Percentiles rank a stretch among this genome's conserved stretches.
Conservation (phyloP, 2,888 invertebrate genomes). For the Hoplodrina ambigua region DNA sequence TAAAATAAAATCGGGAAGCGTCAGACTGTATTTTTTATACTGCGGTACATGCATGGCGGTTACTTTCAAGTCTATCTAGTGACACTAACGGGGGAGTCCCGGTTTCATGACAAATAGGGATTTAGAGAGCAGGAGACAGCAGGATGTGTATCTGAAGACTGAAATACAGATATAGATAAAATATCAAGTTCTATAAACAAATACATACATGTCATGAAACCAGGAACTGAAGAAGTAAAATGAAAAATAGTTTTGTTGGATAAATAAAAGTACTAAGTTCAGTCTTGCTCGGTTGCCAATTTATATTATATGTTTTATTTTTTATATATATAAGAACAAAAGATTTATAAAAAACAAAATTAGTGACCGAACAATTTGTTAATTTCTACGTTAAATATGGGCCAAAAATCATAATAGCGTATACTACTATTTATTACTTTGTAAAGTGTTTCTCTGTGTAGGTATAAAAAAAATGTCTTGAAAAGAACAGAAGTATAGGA, state of each 20-base stretch:
- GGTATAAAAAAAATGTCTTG: constrained; percentile 82
- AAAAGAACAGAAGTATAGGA: constrained; percentile 86
- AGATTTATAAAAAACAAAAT: constrained; percentile 67
- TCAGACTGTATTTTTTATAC: constrained; percentile 80
- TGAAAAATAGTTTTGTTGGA: constrained; percentile 74
- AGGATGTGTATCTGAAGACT: constrained; percentile 55
- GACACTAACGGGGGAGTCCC: constrained; percentile 71
- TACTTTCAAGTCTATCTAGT: constrained; percentile 74
- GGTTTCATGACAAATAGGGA: constrained; percentile 81
- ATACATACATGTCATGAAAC: constrained; percentile 83
- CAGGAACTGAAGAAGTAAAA: constrained; percentile 76
- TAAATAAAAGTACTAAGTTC: constrained; percentile 78
- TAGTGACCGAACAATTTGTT: constrained; percentile 82
- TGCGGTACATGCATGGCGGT: constrained; percentile 83
- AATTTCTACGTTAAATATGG: constrained; percentile 84
- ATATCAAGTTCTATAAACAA: constrained; percentile 48
- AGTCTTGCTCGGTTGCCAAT: constrained; percentile 85
- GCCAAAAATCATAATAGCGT: constrained; percentile 86
- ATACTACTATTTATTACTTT: constrained; percentile 82
- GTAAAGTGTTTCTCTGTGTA: constrained; percentile 91
- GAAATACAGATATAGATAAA: constrained; percentile 62
- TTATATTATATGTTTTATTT: constrained; percentile 23
- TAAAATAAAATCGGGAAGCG: constrained; percentile 79
- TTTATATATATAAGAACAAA: constrained; percentile 16
- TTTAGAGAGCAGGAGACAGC: constrained; percentile 59